Conservation (phyloP, 2,113 vertebrate species). For the Pomatorhinus ruficollis region DNA sequence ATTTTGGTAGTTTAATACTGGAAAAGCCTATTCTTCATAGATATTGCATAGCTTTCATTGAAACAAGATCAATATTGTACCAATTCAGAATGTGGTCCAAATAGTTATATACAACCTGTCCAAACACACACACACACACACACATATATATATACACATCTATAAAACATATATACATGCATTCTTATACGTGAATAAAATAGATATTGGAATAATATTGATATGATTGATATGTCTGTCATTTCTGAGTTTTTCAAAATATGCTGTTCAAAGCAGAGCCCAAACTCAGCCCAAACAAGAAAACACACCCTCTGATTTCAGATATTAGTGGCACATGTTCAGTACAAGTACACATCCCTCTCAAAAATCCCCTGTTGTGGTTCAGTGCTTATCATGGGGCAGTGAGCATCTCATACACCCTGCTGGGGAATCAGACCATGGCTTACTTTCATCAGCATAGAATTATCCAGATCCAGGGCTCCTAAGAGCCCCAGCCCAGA, state of each 20-base stretch:
- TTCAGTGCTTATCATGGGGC: neutral
- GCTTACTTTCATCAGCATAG: rapidly evolving
- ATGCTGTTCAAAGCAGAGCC: neutral
- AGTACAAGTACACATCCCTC: neutral
- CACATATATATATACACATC: rapidly evolving
- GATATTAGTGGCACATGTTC: neutral
- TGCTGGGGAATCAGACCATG: neutral
- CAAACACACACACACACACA: neutral
- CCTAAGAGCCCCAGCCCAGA: neutral
- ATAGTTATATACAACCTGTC: neutral
- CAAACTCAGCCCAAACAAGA: neutral
- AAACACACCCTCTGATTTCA: neutral
- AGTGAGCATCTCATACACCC: rapidly evolving
- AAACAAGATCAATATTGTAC: neutral
- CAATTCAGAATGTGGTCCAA: neutral
- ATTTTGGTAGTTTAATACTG: neutral
- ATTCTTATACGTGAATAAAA: neutral
- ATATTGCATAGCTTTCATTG: neutral
- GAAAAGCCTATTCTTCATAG: neutral
- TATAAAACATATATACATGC: neutral
- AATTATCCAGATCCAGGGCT: neutral
- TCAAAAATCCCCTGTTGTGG: rapidly evolving
- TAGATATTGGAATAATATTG: neutral
- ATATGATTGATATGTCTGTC: neutral
- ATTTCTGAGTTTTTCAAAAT: neutral